These are phyloP conservation scores for Cataglyphis cursor DNA, from an alignment of 2,888 invertebrate species.

Conservation along the genomic window DNA sequence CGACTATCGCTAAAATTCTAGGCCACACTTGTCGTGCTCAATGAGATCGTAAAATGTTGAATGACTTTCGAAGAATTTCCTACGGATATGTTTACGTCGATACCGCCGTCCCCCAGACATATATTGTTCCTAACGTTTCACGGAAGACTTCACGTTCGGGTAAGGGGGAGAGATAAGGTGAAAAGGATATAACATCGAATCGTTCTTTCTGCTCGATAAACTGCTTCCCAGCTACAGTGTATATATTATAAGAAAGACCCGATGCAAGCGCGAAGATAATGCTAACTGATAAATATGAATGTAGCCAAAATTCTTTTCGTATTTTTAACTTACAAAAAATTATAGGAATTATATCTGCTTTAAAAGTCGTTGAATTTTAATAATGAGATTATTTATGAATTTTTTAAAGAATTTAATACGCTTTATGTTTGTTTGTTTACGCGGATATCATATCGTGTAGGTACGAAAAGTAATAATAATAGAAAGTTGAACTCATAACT, in stretches of 20 bases:
- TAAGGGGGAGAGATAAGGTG: slow-evolving; percentile 13
- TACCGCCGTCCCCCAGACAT: slow-evolving; percentile 33
- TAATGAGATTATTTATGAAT: neutral
- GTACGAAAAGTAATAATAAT: neutral
- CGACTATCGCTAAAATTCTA: slow-evolving; percentile 58
- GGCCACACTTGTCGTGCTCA: slow-evolving; percentile 59
- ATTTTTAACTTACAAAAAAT: neutral
- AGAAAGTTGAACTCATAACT: neutral
- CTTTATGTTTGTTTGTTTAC: neutral
- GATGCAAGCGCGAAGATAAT: neutral
- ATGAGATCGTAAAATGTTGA: slow-evolving; percentile 57
- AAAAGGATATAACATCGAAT: slow-evolving; percentile 26
- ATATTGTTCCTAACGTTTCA: slow-evolving; percentile 43
- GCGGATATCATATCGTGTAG: neutral
- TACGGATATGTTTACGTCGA: slow-evolving; percentile 54
- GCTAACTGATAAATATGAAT: neutral
- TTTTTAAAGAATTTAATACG: neutral
- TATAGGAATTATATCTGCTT: neutral
- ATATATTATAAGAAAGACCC: neutral
- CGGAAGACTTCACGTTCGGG: slow-evolving; percentile 43
- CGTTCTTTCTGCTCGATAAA: slow-evolving; percentile 32
- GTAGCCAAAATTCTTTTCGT: neutral
- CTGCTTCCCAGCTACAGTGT: neutral
- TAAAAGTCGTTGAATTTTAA: neutral
- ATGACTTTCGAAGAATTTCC: slow-evolving; percentile 54